Percentiles rank a stretch among this genome's conserved stretches.
These are phyloP conservation scores for Leptogaster cylindrica DNA, from an alignment of 2,888 invertebrate genomes.

Conservation along the genomic window DNA sequence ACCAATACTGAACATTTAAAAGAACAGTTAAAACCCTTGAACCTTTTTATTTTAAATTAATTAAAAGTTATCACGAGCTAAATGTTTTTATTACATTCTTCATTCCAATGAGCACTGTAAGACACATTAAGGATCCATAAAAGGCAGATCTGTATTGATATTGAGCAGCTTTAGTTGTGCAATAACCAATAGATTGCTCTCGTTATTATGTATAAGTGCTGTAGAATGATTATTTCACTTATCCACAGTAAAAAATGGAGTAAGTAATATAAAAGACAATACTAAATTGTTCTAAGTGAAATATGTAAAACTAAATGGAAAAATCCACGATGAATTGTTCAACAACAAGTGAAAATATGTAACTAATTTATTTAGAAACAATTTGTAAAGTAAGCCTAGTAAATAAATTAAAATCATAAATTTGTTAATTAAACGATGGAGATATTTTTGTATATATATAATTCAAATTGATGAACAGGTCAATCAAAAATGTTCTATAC, in stretches of 20 bases:
- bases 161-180: conserved; percentile 8
- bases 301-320: conserved; percentile 7
- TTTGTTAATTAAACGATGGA: too few relatives aligned
- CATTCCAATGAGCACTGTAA: not conserved
- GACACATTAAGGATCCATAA: not conserved
- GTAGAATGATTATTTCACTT: conserved; percentile 7
- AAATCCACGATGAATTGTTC: too few relatives aligned
- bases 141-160: not conserved
- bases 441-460: too few relatives aligned
- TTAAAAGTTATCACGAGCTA: too few relatives aligned
- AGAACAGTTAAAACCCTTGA: not conserved
- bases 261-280: conserved; percentile 35
- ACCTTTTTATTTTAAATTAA: not conserved
- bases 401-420: too few relatives aligned
- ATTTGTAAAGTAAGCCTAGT: too few relatives aligned
- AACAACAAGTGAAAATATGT: too few relatives aligned
- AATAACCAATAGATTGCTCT: conserved; percentile 10
- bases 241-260: conserved; percentile 12
- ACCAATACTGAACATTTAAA: too few relatives aligned
- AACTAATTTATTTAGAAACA: too few relatives aligned
- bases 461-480: too few relatives aligned
- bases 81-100: not conserved
- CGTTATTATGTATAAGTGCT: conserved; percentile 14
- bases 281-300: conserved; percentile 24
- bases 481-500: too few relatives aligned